Evolutionary conservation across 2,888 invertebrate species (phyloP).

Genomic region (Ophioninae sp.): DNA sequence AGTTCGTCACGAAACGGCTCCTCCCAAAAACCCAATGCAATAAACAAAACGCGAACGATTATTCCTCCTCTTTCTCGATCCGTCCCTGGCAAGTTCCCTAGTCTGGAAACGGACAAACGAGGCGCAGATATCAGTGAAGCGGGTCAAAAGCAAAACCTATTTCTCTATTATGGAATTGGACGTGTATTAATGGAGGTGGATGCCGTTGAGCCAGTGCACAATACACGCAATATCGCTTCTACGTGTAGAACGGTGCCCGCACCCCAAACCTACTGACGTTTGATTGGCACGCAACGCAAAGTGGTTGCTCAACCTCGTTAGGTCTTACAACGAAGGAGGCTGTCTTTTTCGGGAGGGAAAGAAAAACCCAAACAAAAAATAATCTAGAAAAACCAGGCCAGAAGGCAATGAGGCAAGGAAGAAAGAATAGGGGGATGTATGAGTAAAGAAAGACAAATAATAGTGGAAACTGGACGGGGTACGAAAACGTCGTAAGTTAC

Average conservation of each 20-base stretch:
- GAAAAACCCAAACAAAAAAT: background rate
- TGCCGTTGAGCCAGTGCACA: constrained; percentile 11
- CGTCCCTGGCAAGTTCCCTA: constrained; percentile 19
- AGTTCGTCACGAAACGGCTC: too few relatives aligned
- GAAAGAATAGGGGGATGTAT: background rate
- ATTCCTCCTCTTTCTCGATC: background rate
- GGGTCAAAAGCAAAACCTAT: constrained; percentile 20
- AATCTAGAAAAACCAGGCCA: constrained; percentile 24
- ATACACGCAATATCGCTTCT: constrained; percentile 20
- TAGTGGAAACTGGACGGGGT: background rate
- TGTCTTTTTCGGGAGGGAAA: constrained; percentile 21
- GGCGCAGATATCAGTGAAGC: constrained; percentile 22
- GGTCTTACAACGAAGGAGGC: constrained; percentile 41
- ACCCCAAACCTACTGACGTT: constrained; percentile 33
- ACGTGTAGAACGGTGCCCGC: background rate
- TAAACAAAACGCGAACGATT: background rate
- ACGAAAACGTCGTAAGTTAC: constrained; percentile 48
- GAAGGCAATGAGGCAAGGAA: constrained; percentile 33
- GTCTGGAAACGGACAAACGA: constrained; percentile 21
- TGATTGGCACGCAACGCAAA: constrained; percentile 45
- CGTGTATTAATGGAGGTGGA: constrained; percentile 56
- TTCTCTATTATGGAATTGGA: constrained; percentile 61
- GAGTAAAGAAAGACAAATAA: background rate
- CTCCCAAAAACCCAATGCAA: background rate
- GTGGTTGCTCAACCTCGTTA: constrained; percentile 48